A percentile compares a stretch with the other conserved stretches of the same genome.
Evolutionary conservation across 2,113 vertebrate genomes (phyloP).

Genomic region (Ifrita kowaldi): DNA sequence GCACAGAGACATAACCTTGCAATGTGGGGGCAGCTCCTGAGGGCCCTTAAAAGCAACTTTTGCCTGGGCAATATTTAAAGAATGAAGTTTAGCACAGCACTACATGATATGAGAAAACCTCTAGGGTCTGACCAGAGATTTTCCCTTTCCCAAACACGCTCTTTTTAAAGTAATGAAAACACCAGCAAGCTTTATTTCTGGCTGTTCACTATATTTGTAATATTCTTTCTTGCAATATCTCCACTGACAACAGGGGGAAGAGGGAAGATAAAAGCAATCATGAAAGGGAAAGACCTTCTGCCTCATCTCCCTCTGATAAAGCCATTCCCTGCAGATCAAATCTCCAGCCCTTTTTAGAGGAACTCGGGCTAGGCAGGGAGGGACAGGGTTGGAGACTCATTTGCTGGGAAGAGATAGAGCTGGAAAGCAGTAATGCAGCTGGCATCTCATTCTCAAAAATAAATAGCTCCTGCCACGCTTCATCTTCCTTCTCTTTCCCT

Average conservation of each 20-base stretch:
- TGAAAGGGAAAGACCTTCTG: not conserved
- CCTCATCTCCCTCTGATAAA: not conserved
- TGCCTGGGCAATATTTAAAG: not conserved
- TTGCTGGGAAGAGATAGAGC: not conserved
- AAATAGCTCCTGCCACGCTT: not conserved
- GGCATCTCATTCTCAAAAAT: not conserved
- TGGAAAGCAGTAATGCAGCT: not conserved
- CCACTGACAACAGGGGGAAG: not conserved
- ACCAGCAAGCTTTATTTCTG: not conserved
- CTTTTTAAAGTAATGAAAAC: not conserved
- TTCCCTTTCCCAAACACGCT: not conserved
- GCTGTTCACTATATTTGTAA: not conserved
- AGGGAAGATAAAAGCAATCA: not conserved
- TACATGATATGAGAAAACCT: not conserved
- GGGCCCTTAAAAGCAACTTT: not conserved
- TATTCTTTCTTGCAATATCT: not conserved
- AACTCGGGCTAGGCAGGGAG: not conserved
- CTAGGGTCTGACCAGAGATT: not conserved
- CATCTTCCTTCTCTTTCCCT: not conserved
- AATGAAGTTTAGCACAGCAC: not conserved
- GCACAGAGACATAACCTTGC: accelerated
- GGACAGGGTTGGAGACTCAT: not conserved
- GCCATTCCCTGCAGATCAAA: not conserved
- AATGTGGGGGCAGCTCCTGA: not conserved
- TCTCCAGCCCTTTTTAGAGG: not conserved